Base-by-base conservation (phyloP, 1,140 invertebrate genomes). In the Theocolax elegans region DNA sequence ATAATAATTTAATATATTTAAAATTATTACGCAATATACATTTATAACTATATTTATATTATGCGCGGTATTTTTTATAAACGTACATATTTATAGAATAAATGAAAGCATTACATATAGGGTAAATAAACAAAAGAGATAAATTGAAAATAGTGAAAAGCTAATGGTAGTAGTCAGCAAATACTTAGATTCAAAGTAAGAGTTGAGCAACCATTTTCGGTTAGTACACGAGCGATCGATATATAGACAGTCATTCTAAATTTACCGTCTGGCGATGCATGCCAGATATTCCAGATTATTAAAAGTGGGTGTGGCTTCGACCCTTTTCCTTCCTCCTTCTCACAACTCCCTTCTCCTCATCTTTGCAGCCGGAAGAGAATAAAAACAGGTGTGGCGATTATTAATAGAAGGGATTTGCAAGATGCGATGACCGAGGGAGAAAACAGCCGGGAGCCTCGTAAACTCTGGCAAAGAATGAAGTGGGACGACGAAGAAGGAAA, bases 211-310 rank as follows among this genome's bases (percentile, higher is more conserved):
- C 77, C 77, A 80, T 77, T 77, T 81, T 77, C 64, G 79, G 74
- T 40, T 15, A 65, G 72, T 49, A 23, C 54, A 25, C 53, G 35
- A 17, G 51, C 13, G 3, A 17, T 54, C n/a, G n/a, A n/a, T n/a
- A n/a, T n/a, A n/a, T n/a, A n/a, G n/a, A n/a, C n/a, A n/a, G n/a
- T n/a, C n/a, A n/a, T 62, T 78, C 76, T 80, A 83, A 83, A 83
- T 83, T 80, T 83, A 83, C 72, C 75, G 19, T 9, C 27, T 51
- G 70, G 21, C 46, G 64, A 59, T 60, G 40, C 72, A 79, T 78
- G 78, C 76, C 75, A 79, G 74, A 80, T 59, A 67, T 83, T 83
- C 80, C 81, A 81, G 80, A 72, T 84, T 85, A 82, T 84, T 85
- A 83, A 81, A 83, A 83, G 83, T 83, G 67, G 81, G 83, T 77